Evolutionary conservation across 2,113 vertebrate species (phyloP), one percentile per base, ranked within the genome.

Genomic region (Panthera leo): DNA sequence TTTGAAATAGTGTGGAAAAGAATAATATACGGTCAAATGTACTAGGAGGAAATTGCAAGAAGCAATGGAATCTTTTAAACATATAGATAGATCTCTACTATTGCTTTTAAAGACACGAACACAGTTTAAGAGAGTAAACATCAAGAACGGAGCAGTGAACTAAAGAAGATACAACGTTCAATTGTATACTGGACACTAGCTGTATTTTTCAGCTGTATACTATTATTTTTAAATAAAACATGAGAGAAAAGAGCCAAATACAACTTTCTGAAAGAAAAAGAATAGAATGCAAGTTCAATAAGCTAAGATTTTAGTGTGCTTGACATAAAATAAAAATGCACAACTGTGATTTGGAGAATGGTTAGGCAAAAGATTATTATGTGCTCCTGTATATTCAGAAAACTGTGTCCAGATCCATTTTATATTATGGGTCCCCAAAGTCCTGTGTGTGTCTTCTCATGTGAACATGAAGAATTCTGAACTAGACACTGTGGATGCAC

Each of bases 181-280:
- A 1, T 75, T 88, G 34, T 55, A 13, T 42, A 25, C 63, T 75
- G 61, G 27, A 73, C 58, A 91, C 86, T 55, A 91, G 75, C 27
- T 91, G n/a, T 87, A 53, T 71, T 48, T 83, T 84, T 53, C 76
- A 97, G 65, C 55, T 95, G 31, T 67, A 84, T 83, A 84, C 58
- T 87, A 84, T 94, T 95, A 96, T 92, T 94, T 98, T 95, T 76
- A 94, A 96, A 95, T 96, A 95, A 93, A 97, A 96, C 65, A 84
- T 76, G 76, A 96, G 13, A 45, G 31, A 76, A 82, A 70, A 91
- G 67, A 96, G 71, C 61, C 88, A 97, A 79, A 85, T 79, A 53
- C 8, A 39, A 89, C 31, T 84, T 91, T 94, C 39, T 82, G 70
- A 93, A 96, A 97, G 86, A 91, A 96, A 85, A 42, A 61, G 63